Base-by-base conservation (phyloP, 2,888 invertebrate species). In the Drosophila niveifrons region DNA sequence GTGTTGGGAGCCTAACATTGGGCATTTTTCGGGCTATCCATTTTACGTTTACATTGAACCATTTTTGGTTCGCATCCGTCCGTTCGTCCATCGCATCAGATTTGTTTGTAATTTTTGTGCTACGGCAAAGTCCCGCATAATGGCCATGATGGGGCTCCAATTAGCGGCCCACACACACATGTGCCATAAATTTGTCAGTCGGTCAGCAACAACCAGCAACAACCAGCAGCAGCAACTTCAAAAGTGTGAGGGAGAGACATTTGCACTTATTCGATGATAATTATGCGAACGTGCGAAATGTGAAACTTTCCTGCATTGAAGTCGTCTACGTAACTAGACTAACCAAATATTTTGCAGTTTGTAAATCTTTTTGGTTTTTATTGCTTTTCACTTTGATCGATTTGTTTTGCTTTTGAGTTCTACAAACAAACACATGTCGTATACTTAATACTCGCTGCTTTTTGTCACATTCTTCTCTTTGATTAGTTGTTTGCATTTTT, bases 61-160 rank as follows among this genome's bases (percentile, higher is more conserved):
- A 29, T 48, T 51, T 72, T 61, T 43, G 31, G 23, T 47, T 13
- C 41, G 15, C 28, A 17, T 15, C n/a, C 8, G 17, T 17, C 15
- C 4, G 43, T 43, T 41, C 31, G 51, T 56, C 53, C 69, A 43
- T 76, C 76, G 70, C 66, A 59, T 65, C 77, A 67, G 67, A 80
- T 82, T 79, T 74, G 82, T 75, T 78, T 80, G 80, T 59, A 59
- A 75, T 61, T 82, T 75, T 76, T 70, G 36, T 23, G 41, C 59
- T 51, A 15, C 46, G 29, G 41, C 43, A 41, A 53, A 46, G 73
- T 68, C 90, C 89, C 88, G 90, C 90, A 90, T 90, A 89, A 89
- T 90, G 76, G 73, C 76, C 85, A 78, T 86, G 82, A 80, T 89
- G 88, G 83, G 81, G 78, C 78, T 81, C 75, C 75, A 72, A 77